Conservation (phyloP, 2,888 invertebrate genomes). For the Metellina segmentata region DNA sequence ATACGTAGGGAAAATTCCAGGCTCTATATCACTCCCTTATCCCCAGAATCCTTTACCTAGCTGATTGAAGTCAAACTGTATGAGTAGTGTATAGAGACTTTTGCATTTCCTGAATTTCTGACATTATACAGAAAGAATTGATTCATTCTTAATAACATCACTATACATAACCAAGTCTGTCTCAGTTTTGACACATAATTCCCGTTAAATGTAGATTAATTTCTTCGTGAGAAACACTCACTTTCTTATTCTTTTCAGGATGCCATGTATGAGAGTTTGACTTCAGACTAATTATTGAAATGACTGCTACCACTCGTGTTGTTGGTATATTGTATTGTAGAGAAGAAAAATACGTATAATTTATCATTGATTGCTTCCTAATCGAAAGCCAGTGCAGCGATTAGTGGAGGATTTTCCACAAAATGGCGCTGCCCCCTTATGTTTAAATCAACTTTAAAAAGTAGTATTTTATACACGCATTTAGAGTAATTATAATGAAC, state of each 20-base stretch:
- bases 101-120: conserved; percentile 64
- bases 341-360: background rate
- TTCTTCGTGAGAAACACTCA: conserved; percentile 17
- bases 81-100: conserved; percentile 53
- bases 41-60: conserved; percentile 52
- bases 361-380: conserved; percentile 13
- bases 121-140: conserved; percentile 44
- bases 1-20: conserved; percentile 59
- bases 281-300: background rate
- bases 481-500: no score
- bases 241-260: conserved; percentile 5
- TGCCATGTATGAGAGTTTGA: conserved; percentile 14
- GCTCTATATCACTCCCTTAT: conserved; percentile 61
- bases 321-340: background rate
- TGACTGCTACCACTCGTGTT: background rate
- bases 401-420: conserved; percentile 72
- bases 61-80: conserved; percentile 60
- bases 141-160: conserved; percentile 27
- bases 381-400: conserved; percentile 55
- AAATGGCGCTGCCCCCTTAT: conserved; percentile 34
- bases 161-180: conserved; percentile 40
- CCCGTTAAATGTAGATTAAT: conserved; percentile 47
- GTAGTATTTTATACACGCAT: no score
- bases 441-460: background rate
- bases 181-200: conserved; percentile 30